Evolutionary conservation across 2,113 vertebrate genomes (phyloP).

Genomic region (Nematolebias whitei): DNA sequence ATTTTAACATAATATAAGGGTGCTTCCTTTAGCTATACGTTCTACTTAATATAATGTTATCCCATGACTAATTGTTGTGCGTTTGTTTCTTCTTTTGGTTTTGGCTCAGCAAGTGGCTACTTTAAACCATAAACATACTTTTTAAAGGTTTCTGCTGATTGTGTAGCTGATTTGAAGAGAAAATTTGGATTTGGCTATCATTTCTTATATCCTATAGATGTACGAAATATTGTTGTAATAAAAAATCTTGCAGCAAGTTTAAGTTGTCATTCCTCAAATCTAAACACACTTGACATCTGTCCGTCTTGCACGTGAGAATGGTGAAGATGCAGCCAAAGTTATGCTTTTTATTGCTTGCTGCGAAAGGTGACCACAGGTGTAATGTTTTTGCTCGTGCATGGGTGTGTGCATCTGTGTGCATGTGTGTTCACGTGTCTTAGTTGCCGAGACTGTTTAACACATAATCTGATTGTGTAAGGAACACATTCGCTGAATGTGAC

Average conservation of each 20-base stretch:
- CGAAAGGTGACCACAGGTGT: no score
- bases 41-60: not conserved
- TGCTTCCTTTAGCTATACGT: conserved; percentile 57
- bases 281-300: conserved; percentile 7
- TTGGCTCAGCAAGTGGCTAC: conserved; percentile 48
- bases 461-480: no score
- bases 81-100: conserved; percentile 49
- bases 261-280: no score
- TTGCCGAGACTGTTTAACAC: no score
- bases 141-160: conserved; percentile 14
- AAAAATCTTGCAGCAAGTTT: not conserved
- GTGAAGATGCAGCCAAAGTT: conserved; percentile 5
- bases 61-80: conserved; percentile 66
- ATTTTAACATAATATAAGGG: conserved; percentile 30
- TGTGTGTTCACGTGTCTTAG: no score
- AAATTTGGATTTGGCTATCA: not conserved
- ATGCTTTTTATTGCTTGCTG: no score
- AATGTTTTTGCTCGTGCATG: no score
- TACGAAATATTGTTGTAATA: not conserved
- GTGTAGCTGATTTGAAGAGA: not conserved
- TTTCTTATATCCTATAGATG: not conserved
- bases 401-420: no score
- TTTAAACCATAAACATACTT: conserved; percentile 54
- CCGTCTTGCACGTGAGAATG: conserved; percentile 8
- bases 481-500: no score